Base-by-base conservation (phyloP, 2,888 invertebrate species). In the Cremastinae sp. region DNA sequence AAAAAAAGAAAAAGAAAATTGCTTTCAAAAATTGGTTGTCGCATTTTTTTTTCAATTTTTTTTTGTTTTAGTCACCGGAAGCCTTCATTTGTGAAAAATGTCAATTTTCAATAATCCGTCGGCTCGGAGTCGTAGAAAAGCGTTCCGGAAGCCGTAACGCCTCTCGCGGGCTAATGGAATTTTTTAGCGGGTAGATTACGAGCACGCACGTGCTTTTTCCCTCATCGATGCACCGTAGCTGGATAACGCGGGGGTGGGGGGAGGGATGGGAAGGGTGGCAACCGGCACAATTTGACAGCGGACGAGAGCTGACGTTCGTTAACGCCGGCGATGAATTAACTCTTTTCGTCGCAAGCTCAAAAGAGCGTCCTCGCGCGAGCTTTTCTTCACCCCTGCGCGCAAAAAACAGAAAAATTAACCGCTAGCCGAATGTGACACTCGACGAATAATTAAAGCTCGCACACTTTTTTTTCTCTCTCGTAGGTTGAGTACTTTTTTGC, bases 101-200 rank as follows among this genome's bases (percentile, higher is more conserved):
- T 86, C 88, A 87, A 87, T 87, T 85, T 82, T 83, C 84, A 86
- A 88, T 86, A 86, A 87, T 83, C 80, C 61, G 82, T 76, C 62
- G 62, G 51, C 69, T 65, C 68, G 58, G 70, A 71, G 47, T 45
- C 9, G 9, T 28, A 43, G 22, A 49, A 28, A 45, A 49, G 8
- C 47, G 56, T 45, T 49, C 22, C 45, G 54, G 51, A 47, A 56
- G 20, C n/a, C n/a, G n/a, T n/a, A n/a, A n/a, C n/a, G n/a, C 65
- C 68, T 66, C 65, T 38, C 43, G 68, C 74, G 61, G 69, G 76
- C 83, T 89, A 88, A 89, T 89, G 88, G 89, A 89, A 89, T 89
- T 89, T 89, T 88, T 87, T 84, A 89, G 84, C 77, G 85, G 87
- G 85, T 65, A 85, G 88, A 87, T 88, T 88, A 88, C 79, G 78